phyloP scores from a whole-genome alignment of 2,888 invertebrate genomes.

The Napeogenes sylphis region DNA sequence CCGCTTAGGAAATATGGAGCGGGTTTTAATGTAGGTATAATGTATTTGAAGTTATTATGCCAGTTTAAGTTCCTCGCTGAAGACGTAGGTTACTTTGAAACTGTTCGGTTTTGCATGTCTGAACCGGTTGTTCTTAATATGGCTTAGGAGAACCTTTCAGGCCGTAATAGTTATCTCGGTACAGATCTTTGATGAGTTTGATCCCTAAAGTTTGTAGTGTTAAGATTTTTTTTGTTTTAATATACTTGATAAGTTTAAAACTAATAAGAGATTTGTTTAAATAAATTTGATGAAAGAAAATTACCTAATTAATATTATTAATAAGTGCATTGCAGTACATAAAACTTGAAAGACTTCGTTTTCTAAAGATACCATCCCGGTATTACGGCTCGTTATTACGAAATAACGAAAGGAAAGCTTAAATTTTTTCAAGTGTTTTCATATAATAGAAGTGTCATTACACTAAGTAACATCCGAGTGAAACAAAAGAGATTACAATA shows the following conservation, averaged over 20 bases:
- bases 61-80: conserved; percentile 35
- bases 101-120: conserved; percentile 39
- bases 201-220: conserved; percentile 11
- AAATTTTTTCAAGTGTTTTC: conserved; percentile 3
- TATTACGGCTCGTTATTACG: too few relatives aligned
- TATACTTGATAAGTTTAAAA: neutral
- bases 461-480: conserved; percentile 6
- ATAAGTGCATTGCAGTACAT: neutral
- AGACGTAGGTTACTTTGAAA: conserved; percentile 40
- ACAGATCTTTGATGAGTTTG: conserved; percentile 17
- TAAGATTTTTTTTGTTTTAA: neutral
- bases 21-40: conserved; percentile 18
- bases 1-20: conserved; percentile 24
- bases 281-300: neutral
- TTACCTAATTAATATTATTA: neutral
- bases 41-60: neutral
- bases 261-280: neutral
- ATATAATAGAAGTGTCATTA: conserved; percentile 11
- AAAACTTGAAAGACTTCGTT: too few relatives aligned
- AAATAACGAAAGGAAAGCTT: neutral
- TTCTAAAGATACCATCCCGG: too few relatives aligned
- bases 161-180: conserved; percentile 27
- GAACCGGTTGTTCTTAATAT: conserved; percentile 49
- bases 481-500: conserved; percentile 14
- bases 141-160: conserved; percentile 41